phyloP scores from a whole-genome alignment of 2,113 vertebrate species.

The Myotis davidii region DNA sequence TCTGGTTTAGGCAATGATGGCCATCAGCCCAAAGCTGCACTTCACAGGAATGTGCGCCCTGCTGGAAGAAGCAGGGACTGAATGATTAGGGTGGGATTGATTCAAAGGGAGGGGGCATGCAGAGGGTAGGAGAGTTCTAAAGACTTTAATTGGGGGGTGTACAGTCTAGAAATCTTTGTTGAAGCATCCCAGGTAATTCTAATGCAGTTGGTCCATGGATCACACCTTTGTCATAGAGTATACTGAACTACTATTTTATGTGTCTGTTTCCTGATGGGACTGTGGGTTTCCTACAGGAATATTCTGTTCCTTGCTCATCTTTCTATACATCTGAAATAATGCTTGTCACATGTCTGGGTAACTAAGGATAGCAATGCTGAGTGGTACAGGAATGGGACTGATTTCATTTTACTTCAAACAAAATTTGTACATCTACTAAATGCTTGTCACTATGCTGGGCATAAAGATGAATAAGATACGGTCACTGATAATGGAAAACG shows the following conservation, averaged over 20 bases:
- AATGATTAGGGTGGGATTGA: neutral
- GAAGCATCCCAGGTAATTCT: neutral
- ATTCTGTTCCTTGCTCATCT: neutral
- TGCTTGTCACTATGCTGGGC: neutral
- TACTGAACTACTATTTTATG: fast-evolving
- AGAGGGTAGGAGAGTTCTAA: neutral
- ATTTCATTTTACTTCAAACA: neutral
- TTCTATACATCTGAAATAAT: neutral
- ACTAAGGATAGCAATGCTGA: neutral
- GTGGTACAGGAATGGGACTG: neutral
- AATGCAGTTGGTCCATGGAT: neutral
- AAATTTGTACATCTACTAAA: neutral
- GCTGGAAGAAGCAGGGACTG: neutral
- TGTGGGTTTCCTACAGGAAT: neutral
- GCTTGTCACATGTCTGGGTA: neutral
- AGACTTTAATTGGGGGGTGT: neutral
- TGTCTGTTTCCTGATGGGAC: neutral
- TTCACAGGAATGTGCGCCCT: neutral
- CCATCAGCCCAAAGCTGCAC: no score
- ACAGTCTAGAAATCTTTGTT: neutral
- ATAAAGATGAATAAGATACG: neutral
- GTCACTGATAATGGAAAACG: neutral
- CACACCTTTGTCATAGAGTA: neutral
- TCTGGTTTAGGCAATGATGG: neutral
- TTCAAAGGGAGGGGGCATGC: fast-evolving